These are phyloP conservation scores for Scaptomyza tumidula DNA, from an alignment of 2,888 invertebrate species.

Conservation along the genomic window DNA sequence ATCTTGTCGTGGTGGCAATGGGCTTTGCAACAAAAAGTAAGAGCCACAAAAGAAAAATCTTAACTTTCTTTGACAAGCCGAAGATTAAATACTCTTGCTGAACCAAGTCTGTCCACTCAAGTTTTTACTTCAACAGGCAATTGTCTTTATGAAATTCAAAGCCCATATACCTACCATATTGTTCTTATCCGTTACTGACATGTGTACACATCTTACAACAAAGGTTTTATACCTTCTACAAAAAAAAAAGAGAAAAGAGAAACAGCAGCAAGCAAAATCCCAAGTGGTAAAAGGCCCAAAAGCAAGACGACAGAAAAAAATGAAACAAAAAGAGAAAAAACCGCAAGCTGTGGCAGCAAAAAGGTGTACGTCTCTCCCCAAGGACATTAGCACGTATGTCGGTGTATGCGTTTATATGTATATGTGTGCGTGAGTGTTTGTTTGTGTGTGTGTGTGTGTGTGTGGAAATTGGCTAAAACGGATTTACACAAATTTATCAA, in stretches of 20 bases:
- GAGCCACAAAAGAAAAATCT: not conserved
- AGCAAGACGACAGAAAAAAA: slow-evolving; percentile 10
- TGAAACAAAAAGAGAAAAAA: slow-evolving; percentile 39
- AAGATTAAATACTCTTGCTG: not conserved
- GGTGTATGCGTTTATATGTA: not conserved
- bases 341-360: slow-evolving; percentile 63
- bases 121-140: not conserved
- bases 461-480: slow-evolving; percentile 80
- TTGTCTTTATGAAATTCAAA: not conserved
- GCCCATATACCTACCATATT: not conserved
- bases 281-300: slow-evolving; percentile 37
- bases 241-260: not conserved
- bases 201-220: not conserved
- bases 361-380: slow-evolving; percentile 72
- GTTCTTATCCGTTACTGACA: not conserved
- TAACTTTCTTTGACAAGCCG: not conserved
- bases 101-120: no score
- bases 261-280: slow-evolving; percentile 34
- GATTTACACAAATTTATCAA: slow-evolving; percentile 82
- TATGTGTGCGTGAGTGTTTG: slow-evolving; percentile 34
- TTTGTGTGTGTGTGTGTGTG: slow-evolving; percentile 50
- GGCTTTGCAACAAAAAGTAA: slow-evolving; percentile 7
- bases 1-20: slow-evolving; percentile 36
- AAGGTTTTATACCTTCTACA: not conserved
- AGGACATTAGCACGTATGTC: slow-evolving; percentile 68